Conservation (phyloP, 2,888 invertebrate genomes). For the Ariolimax columbianus region DNA sequence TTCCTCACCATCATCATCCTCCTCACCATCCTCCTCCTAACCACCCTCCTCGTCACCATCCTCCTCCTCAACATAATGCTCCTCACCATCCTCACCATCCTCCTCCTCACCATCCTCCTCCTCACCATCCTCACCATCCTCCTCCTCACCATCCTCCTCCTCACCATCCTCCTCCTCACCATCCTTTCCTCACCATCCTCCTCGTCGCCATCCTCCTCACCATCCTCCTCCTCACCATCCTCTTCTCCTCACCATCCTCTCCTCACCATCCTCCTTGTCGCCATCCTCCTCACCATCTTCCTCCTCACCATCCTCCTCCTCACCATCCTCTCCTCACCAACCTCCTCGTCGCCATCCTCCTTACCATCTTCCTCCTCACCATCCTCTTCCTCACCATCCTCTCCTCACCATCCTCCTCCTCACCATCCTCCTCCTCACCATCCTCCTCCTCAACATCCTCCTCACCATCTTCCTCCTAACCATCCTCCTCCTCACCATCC, state of each 20-base stretch:
- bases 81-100: too few relatives aligned
- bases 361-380: not conserved
- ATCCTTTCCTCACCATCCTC: too few relatives aligned
- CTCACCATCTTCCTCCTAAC: not conserved
- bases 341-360: not conserved
- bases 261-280: not conserved
- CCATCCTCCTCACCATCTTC: slow-evolving; percentile 1
- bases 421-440: not conserved
- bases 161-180: not conserved
- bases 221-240: not conserved
- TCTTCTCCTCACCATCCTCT: too few relatives aligned
- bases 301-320: not conserved
- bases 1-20: too few relatives aligned
- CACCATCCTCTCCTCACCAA: not conserved
- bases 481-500: not conserved
- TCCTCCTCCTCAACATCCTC: too few relatives aligned
- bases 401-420: not conserved
- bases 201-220: not conserved
- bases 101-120: too few relatives aligned
- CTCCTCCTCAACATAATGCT: too few relatives aligned
- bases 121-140: too few relatives aligned
- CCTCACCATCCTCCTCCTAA: too few relatives aligned
- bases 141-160: not conserved
- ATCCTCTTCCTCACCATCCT: not conserved
- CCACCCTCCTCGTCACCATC: too few relatives aligned